Evolutionary conservation across 2,113 vertebrate species (phyloP).

Genomic region (Myiozetetes cayanensis): DNA sequence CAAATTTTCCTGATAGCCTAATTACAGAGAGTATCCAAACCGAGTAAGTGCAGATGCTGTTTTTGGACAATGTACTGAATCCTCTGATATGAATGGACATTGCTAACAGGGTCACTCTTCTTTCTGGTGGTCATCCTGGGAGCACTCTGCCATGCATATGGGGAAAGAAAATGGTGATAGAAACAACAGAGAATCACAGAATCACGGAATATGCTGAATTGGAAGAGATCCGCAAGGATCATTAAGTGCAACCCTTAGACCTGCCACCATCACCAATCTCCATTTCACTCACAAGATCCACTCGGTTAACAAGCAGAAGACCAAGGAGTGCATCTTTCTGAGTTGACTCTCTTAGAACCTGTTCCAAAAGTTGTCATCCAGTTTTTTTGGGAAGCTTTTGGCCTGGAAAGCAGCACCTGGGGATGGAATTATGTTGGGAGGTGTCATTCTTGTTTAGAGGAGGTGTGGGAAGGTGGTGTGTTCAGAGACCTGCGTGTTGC

Average conservation of each 20-base stretch:
- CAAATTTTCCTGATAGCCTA: neutral
- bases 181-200: neutral
- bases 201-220: neutral
- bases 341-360: neutral
- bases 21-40: neutral
- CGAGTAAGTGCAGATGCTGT: neutral
- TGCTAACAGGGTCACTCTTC: neutral
- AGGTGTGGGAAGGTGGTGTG: neutral
- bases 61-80: neutral
- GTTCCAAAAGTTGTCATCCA: neutral
- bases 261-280: neutral
- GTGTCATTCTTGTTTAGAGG: neutral
- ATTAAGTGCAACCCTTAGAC: neutral
- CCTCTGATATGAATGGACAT: accelerated
- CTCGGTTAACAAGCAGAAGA: neutral
- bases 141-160: accelerated
- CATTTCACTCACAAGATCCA: neutral
- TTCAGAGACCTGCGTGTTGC: neutral
- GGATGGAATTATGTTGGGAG: neutral
- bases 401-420: neutral
- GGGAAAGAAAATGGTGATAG: neutral
- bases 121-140: neutral
- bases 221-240: neutral
- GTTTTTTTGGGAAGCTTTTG: neutral
- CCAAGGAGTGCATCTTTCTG: neutral